Evolutionary conservation across 2,113 vertebrate species (phyloP).

Genomic region (Heteronetta atricapilla): DNA sequence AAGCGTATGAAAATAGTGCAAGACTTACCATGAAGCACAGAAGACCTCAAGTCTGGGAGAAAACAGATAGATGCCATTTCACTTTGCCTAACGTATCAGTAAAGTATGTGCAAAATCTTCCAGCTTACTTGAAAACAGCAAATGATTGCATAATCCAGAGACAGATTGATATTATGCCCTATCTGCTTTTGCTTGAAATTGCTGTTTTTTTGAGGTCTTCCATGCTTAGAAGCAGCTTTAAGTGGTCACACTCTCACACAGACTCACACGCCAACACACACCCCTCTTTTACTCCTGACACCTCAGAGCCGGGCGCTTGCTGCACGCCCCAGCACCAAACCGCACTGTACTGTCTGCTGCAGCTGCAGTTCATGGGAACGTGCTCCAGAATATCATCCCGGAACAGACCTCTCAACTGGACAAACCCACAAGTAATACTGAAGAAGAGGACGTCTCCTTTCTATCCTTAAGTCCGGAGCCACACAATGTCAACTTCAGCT

Average conservation of each 20-base stretch:
- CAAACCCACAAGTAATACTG: constrained; percentile 18
- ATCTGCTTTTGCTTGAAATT: constrained; percentile 19
- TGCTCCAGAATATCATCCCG: constrained; percentile 40
- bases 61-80: constrained; percentile 44
- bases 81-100: constrained; percentile 38
- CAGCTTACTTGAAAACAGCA: constrained; percentile 19
- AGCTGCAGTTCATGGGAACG: not conserved
- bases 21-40: constrained; percentile 86
- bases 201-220: constrained; percentile 57
- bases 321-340: not conserved
- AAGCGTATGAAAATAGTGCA: constrained; percentile 86
- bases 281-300: not conserved
- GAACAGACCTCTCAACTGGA: constrained; percentile 39
- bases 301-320: not conserved
- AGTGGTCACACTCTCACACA: constrained; percentile 12
- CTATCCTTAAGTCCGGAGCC: constrained; percentile 56
- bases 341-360: not conserved
- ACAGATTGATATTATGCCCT: constrained; percentile 44
- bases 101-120: constrained; percentile 63
- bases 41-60: constrained; percentile 78
- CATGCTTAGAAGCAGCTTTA: constrained; percentile 67
- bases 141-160: constrained; percentile 46
- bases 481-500: constrained; percentile 49
- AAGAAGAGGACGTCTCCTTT: constrained; percentile 23
- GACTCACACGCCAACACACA: accelerated